Conservation (phyloP, 2,888 invertebrate species). For the Encarsia formosa region DNA sequence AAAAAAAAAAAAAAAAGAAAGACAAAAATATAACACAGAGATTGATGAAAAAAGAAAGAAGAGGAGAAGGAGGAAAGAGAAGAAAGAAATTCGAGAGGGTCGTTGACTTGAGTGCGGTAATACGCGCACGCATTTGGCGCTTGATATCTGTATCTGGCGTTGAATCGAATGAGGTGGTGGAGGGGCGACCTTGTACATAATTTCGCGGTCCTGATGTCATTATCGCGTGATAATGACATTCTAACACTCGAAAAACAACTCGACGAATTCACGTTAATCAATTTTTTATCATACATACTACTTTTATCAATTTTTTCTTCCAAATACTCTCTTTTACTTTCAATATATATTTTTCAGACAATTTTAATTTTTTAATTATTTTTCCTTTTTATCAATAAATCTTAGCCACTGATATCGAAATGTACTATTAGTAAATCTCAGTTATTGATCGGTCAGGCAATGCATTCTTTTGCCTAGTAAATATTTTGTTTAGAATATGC, state of each 20-base stretch:
- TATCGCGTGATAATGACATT: slow-evolving; percentile 33
- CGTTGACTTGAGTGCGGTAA: slow-evolving; percentile 22
- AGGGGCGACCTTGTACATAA: slow-evolving; percentile 33
- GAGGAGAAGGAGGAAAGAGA: slow-evolving; percentile 11
- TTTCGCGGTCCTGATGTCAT: slow-evolving; percentile 31
- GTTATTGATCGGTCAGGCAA: too few relatives aligned
- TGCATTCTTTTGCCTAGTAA: too few relatives aligned
- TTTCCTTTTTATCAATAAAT: not conserved
- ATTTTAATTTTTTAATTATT: not conserved
- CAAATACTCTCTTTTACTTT: not conserved
- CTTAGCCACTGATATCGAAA: too few relatives aligned
- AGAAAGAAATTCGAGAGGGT: slow-evolving; percentile 23
- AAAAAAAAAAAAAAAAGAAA: too few relatives aligned
- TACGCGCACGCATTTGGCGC: not conserved
- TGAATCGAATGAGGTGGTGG: slow-evolving; percentile 3
- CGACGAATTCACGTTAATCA: not conserved
- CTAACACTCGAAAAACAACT: slow-evolving; percentile 25
- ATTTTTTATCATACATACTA: not conserved
- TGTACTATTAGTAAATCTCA: too few relatives aligned
- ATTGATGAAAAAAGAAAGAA: slow-evolving; percentile 9
- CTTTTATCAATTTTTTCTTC: not conserved
- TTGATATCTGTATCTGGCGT: not conserved
- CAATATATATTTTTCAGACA: not conserved
- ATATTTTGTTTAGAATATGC: too few relatives aligned
- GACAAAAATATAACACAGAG: too few relatives aligned